Conservation (phyloP, 2,113 vertebrate species). For the Vulpes ferrilata region DNA sequence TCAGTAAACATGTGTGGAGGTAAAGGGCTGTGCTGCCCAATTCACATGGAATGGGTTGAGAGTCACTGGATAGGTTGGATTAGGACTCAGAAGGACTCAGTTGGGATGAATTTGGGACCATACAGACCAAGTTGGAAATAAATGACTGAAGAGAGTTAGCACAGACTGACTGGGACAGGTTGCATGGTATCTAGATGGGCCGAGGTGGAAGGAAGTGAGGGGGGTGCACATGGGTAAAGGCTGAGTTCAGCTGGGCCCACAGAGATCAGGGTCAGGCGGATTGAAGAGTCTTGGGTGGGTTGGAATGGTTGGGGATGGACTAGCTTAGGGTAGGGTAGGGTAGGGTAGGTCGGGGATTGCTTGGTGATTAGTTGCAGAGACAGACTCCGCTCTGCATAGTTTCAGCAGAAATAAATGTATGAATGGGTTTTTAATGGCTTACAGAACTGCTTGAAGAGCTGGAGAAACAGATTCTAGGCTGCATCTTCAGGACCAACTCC, state of each 20-base stretch:
- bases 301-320: not conserved
- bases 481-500: constrained; percentile 50
- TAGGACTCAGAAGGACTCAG: not conserved
- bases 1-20: not conserved
- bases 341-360: not conserved
- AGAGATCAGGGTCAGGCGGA: not conserved
- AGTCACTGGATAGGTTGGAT: not conserved
- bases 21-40: not conserved
- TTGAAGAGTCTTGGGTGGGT: not conserved
- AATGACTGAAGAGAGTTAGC: not conserved
- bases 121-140: not conserved
- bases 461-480: constrained; percentile 70
- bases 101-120: not conserved
- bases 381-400: constrained; percentile 6
- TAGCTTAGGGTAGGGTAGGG: not conserved
- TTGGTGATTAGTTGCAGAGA: constrained; percentile 28
- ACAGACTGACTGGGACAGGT: not conserved
- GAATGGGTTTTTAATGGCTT: constrained; percentile 62
- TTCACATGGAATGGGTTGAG: not conserved
- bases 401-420: constrained; percentile 58
- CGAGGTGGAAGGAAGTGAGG: not conserved
- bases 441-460: constrained; percentile 70
- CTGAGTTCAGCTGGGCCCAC: not conserved
- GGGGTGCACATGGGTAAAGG: not conserved
- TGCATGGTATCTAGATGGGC: not conserved